Conservation (phyloP, 2,113 vertebrate genomes). For the Pelmatolapia mariae region DNA sequence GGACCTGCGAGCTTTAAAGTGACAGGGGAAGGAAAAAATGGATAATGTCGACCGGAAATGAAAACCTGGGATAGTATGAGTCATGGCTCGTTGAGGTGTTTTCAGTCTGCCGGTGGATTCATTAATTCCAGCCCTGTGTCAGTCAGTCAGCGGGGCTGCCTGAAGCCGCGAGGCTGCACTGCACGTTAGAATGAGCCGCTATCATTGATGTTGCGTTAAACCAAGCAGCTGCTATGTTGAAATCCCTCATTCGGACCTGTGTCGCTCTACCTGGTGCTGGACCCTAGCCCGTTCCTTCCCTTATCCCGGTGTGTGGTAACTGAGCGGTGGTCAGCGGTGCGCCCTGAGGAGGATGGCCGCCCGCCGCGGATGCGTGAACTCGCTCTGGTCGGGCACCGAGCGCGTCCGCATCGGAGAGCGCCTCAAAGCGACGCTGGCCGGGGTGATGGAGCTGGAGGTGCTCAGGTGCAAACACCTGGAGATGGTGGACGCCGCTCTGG, state of each 20-base stretch:
- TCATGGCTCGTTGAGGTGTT: neutral
- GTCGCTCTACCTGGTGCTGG: slow-evolving; percentile 22
- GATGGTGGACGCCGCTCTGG: slow-evolving; percentile 67
- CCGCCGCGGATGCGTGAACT: slow-evolving; percentile 70
- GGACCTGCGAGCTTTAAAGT: neutral
- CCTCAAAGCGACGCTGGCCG: slow-evolving; percentile 76
- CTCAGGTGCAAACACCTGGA: slow-evolving; percentile 72
- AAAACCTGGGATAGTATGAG: neutral
- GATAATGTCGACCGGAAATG: neutral
- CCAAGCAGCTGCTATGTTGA: slow-evolving; percentile 13
- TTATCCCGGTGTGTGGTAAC: neutral
- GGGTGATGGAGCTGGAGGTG: slow-evolving; percentile 77
- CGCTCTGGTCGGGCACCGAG: slow-evolving; percentile 77
- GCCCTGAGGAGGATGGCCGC: slow-evolving; percentile 59
- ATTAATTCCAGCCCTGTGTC: neutral
- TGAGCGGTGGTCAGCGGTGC: slow-evolving; percentile 23
- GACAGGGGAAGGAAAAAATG: neutral
- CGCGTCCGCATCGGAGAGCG: slow-evolving; percentile 77
- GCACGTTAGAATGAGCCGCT: neutral
- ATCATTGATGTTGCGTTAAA: neutral
- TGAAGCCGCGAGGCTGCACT: slow-evolving; percentile 6
- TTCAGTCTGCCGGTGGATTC: neutral
- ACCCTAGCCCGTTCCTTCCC: neutral
- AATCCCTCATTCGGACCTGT: neutral
- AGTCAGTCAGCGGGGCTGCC: slow-evolving; percentile 3